Conservation (phyloP, 2,113 vertebrate species). For the Psammodynastes pulverulentus region DNA sequence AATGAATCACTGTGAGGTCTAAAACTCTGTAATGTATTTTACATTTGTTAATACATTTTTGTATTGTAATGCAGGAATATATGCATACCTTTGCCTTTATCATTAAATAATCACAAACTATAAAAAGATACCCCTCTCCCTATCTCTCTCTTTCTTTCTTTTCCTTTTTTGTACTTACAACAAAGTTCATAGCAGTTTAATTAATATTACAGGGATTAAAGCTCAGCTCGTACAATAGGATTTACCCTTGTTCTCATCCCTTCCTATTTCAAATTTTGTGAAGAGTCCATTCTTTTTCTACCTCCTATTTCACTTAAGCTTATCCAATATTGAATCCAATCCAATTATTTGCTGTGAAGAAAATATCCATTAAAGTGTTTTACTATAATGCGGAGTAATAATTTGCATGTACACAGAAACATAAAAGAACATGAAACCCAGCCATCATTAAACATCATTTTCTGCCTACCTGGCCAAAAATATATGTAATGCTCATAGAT, state of each 20-base stretch:
- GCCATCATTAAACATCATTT: accelerated
- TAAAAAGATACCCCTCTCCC: neutral
- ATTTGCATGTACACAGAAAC: neutral
- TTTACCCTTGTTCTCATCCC: neutral
- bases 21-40: neutral
- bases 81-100: neutral
- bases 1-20: neutral
- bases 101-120: neutral
- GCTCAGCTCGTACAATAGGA: neutral
- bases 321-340: neutral
- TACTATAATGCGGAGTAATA: neutral
- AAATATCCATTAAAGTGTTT: neutral
- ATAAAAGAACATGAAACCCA: neutral
- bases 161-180: neutral
- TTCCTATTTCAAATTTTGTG: neutral
- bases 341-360: neutral
- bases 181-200: neutral
- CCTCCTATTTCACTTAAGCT: neutral
- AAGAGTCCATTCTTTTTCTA: neutral
- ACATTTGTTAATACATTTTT: conserved; percentile 9
- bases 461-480: accelerated
- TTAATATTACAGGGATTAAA: neutral
- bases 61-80: neutral
- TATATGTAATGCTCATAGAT: neutral
- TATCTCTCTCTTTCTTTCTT: neutral